Conservation (phyloP, 1,140 invertebrate species). For the Drosophila triauraria region DNA sequence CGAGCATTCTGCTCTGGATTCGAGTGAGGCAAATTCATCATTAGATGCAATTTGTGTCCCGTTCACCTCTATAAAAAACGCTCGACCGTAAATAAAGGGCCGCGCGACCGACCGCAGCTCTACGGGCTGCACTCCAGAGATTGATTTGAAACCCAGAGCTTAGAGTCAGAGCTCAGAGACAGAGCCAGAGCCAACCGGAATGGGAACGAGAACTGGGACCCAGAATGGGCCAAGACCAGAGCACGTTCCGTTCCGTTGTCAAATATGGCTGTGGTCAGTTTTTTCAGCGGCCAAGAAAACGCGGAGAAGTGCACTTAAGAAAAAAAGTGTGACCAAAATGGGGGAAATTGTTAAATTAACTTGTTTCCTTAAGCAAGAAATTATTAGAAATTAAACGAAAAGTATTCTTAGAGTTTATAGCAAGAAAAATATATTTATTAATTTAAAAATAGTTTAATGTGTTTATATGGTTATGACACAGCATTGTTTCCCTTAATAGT, state of each 20-base stretch:
- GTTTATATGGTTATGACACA: no score
- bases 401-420: no score
- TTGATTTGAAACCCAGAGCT: constrained; percentile 61
- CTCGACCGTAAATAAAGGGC: constrained; percentile 52
- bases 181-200: constrained; percentile 13
- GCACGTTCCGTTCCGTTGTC: constrained; percentile 75
- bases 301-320: background rate
- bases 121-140: constrained; percentile 26
- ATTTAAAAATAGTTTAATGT: background rate
- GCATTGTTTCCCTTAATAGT: no score
- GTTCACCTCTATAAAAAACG: constrained; percentile 9
- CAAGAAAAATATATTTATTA: no score
- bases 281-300: constrained; percentile 42
- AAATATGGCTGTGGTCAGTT: constrained; percentile 81
- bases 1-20: constrained; percentile 31
- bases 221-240: constrained; percentile 40
- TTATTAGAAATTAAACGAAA: no score
- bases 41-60: constrained; percentile 52
- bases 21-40: constrained; percentile 47
- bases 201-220: constrained; percentile 49
- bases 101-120: constrained; percentile 20
- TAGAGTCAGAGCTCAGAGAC: constrained; percentile 17
- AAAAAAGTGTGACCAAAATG: background rate
- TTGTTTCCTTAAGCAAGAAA: background rate
- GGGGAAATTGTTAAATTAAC: background rate